Base-by-base conservation (phyloP, 53 echinoderm and acorn worm genomes). In the Holothuria scabra region DNA sequence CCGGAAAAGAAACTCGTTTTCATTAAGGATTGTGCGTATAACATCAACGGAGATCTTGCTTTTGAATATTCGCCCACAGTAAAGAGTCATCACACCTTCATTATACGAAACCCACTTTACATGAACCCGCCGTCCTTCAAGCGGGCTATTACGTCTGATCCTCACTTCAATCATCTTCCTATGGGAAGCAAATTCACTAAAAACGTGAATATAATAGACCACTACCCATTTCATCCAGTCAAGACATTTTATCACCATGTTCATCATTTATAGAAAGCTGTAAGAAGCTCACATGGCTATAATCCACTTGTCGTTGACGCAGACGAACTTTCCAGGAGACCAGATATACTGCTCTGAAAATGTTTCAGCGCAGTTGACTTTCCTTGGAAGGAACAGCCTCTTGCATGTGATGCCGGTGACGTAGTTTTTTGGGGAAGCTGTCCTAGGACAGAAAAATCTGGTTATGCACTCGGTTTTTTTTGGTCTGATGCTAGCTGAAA, bases 101-200 rank as follows among this genome's bases (percentile, higher is more conserved):
- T 68, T n/a, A 68, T 68, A 19, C 32, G 68, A 16, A 34, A 68
- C 68, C 68, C 68, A 20, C 34, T n/a, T 19, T 37, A 68, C 8
- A 41, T 68, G 13, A 14, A 37, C 31, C n/a, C n/a, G n/a, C 19
- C 33, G 18, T 68, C 68, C 34, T 68, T 68, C 31, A 68, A 68
- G 4, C 35, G 31, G 19, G 21, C 8, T 14, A 12, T n/a, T n/a
- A 35, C 35, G 35, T 3, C 6, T 3, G n/a, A 13, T 34, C 18
- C 9, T 14, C 34, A 68, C 8, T 68, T 68, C 12, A 41, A 22
- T 34, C 20, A 34, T 4, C 8, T n/a, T 68, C 13, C 22, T 20
- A 16, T n/a, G 12, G 22, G 34, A 26, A 35, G 35, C 35, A 35
- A 35, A 6, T 35, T 35, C 35, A 34, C 41, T 8, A 18, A 11